Base-by-base conservation (phyloP, 2,797 vertebrate species). In the Ataeniobius toweri region DNA sequence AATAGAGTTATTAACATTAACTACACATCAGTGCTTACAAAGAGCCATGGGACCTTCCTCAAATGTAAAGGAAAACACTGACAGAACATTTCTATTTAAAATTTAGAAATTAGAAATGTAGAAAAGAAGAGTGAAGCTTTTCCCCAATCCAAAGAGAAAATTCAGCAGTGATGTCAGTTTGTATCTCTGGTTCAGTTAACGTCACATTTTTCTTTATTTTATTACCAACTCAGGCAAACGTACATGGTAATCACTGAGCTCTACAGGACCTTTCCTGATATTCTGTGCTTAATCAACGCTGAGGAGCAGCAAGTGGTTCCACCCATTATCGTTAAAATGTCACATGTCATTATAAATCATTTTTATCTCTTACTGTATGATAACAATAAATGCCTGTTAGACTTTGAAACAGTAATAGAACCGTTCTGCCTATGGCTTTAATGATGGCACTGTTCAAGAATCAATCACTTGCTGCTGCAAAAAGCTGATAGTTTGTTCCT, bases 1-100 rank as follows among this genome's bases (percentile, higher is more conserved):
- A 36, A 59, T 61, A 20, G 26, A 82, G 83, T 78, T 86, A 80
- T 89, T 82, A 85, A 56, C 39, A 80, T 82, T 79, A 72, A 82
- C 51, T 76, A 85, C 85, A 85, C 85, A 76, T 81, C 41, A 46
- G 36, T 86, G 84, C 71, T 8, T 69, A 70, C 79, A 73, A 65
- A 61, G 76, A 82, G 86, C 86, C 78, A 1, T 31, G 71, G 80
- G 83, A 86, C 77, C 83, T 80, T 74, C 67, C 26, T 78, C 77
- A 74, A 79, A 83, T 56, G 77, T 83, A 88, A 85, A 77, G 76
- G 87, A 78, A 84, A 85, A 76, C 10, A 26, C 7, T 8, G 6
- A 55, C 7, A 20, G 16, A 22, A 55, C 22, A 55, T 55, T 55
- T 24, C 20, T 24, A 55, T 55, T 55, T 24, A 24, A 7, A 24